Conservation (phyloP, 2,113 vertebrate genomes). For the Marcusenius ussheri region DNA sequence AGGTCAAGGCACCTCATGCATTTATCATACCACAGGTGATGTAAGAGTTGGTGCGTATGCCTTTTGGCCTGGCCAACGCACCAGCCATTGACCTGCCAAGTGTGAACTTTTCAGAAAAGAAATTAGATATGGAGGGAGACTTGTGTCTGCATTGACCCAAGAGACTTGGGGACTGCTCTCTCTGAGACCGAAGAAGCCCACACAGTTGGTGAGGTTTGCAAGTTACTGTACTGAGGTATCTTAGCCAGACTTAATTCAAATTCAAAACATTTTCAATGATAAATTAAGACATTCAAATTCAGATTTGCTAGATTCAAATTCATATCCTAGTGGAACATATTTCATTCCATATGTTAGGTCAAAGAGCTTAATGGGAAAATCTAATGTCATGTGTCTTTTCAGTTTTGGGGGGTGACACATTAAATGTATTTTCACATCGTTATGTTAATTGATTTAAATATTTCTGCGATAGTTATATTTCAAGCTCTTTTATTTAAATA, state of each 20-base stretch:
- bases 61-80: not conserved
- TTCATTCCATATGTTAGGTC: too few relatives aligned
- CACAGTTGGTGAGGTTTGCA: not conserved
- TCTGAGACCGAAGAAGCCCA: not conserved
- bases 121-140: not conserved
- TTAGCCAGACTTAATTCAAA: not conserved
- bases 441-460: too few relatives aligned
- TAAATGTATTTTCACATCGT: too few relatives aligned
- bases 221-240: not conserved
- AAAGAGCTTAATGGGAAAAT: too few relatives aligned
- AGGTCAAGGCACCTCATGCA: not conserved
- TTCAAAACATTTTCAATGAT: too few relatives aligned
- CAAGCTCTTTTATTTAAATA: too few relatives aligned
- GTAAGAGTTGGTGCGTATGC: not conserved
- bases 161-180: not conserved
- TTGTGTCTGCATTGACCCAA: not conserved
- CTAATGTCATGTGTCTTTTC: too few relatives aligned
- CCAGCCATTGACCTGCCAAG: not conserved
- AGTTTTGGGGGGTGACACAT: too few relatives aligned
- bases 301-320: too few relatives aligned
- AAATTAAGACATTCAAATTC: too few relatives aligned
- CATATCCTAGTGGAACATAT: too few relatives aligned
- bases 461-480: too few relatives aligned
- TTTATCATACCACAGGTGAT: not conserved
- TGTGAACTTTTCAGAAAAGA: not conserved